phyloP scores from a whole-genome alignment of 2,797 vertebrate species.

The Dipus sagitta region DNA sequence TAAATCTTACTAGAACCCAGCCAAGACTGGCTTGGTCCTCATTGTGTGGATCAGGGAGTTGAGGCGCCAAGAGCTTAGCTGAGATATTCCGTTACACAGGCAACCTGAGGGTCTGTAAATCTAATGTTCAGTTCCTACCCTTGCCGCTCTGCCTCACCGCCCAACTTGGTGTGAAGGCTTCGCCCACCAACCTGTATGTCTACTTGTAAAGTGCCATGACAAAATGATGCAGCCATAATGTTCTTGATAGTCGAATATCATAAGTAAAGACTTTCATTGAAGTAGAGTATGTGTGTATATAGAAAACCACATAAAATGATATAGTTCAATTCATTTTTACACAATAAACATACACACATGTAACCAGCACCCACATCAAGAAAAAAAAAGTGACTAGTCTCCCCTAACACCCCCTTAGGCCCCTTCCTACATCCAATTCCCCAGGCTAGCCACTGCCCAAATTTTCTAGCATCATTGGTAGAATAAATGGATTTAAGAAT shows the following conservation, averaged over 20 bases:
- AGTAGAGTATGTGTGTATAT: background rate
- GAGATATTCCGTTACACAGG: background rate
- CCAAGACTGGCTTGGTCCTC: background rate
- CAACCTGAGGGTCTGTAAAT: too few relatives aligned
- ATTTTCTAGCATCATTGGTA: background rate
- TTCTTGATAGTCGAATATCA: background rate
- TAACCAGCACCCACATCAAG: background rate
- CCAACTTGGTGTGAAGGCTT: background rate
- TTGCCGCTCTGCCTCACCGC: background rate
- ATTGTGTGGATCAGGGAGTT: background rate
- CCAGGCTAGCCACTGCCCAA: background rate
- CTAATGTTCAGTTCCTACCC: too few relatives aligned
- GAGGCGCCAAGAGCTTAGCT: background rate
- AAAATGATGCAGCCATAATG: background rate
- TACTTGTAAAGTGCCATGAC: background rate
- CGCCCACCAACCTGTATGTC: background rate
- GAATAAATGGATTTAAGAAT: background rate
- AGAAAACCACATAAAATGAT: background rate
- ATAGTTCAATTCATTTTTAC: background rate
- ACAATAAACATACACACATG: background rate
- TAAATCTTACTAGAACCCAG: background rate
- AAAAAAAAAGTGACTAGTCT: background rate
- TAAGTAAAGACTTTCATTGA: background rate
- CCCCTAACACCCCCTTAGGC: background rate
- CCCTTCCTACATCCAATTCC: background rate